These are phyloP conservation scores for Meriones unguiculatus DNA, from an alignment of 2,113 vertebrate species.

Conservation along the genomic window DNA sequence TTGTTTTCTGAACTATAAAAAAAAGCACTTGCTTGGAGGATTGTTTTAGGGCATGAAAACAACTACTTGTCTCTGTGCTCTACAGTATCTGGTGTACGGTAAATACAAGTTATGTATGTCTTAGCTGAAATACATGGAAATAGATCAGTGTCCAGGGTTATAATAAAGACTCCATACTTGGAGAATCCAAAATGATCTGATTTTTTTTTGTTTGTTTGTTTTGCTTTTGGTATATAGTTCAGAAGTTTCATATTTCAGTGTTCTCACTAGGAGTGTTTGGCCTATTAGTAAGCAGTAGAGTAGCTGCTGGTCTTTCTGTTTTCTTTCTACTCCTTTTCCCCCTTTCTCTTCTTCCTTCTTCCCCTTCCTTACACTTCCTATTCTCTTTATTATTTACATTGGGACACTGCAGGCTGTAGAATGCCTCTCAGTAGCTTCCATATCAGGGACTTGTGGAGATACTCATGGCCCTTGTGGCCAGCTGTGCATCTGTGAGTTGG, in stretches of 20 bases:
- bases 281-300: not conserved
- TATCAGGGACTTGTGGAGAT: not conserved
- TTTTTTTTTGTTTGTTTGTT: not conserved
- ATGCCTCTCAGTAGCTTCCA: too few relatives aligned
- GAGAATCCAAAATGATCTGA: not conserved
- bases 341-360: rapidly evolving
- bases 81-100: too few relatives aligned
- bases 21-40: not conserved
- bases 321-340: not conserved
- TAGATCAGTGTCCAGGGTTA: not conserved
- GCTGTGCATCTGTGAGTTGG: not conserved
- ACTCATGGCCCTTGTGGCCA: not conserved
- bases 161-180: not conserved
- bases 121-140: not conserved
- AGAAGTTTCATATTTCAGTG: not conserved
- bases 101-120: too few relatives aligned
- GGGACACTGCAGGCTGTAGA: not conserved
- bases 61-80: rapidly evolving
- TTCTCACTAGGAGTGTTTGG: not conserved
- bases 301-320: not conserved
- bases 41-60: not conserved
- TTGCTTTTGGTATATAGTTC: not conserved
- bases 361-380: rapidly evolving
- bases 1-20: not conserved
- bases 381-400: not conserved